phyloP scores from a whole-genome alignment of 2,888 invertebrate genomes.

The Agrotis ipsilon region DNA sequence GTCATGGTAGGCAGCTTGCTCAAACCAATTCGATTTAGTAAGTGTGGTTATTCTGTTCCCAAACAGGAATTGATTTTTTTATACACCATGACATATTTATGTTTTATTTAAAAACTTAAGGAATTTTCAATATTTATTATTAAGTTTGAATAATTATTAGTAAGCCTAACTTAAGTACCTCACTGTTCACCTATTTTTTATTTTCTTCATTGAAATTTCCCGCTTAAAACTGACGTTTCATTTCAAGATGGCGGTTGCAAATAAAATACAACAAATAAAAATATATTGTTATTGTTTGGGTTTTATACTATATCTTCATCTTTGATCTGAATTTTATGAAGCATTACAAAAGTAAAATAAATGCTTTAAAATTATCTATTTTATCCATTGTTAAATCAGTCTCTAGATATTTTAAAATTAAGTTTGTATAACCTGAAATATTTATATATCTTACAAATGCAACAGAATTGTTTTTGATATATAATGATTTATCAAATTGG shows the following conservation, averaged over 20 bases:
- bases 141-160: conserved; percentile 33
- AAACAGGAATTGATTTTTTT: conserved; percentile 43
- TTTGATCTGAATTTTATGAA: no score
- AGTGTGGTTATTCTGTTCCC: neutral
- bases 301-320: no score
- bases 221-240: conserved; percentile 27
- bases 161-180: conserved; percentile 36
- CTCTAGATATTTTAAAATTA: conserved; percentile 26
- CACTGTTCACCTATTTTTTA: conserved; percentile 10
- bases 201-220: conserved; percentile 2
- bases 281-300: neutral
- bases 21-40: neutral
- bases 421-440: conserved; percentile 33
- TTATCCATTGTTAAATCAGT: conserved; percentile 16
- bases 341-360: no score
- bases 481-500: no score
- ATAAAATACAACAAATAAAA: neutral
- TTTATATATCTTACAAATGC: conserved; percentile 15
- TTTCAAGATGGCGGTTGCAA: conserved; percentile 42
- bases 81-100: conserved; percentile 16
- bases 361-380: neutral
- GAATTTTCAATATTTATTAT: conserved; percentile 27
- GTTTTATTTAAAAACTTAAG: conserved; percentile 18
- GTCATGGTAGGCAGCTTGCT: no score
- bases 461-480: conserved; percentile 13